Base-by-base conservation (phyloP, 2,113 vertebrate species). In the Actinemys pallida region DNA sequence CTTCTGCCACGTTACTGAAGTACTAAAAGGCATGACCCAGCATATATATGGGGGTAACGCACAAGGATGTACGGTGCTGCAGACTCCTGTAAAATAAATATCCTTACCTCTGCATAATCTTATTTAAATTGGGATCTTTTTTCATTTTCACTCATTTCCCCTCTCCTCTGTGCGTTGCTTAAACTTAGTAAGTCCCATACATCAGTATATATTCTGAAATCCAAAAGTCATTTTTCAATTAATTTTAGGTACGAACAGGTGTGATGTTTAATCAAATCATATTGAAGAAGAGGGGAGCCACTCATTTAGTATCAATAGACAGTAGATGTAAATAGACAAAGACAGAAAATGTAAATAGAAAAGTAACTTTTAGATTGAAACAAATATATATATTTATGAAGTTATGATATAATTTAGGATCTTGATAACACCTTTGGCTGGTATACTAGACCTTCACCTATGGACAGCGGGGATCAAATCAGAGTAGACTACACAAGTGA, bases 1-100 rank as follows among this genome's bases (percentile, higher is more conserved):
- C 83, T 95, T 96, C 81, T 83, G 57, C 49, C 79, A 84, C 92
- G 62, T 86, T 86, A 76, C 13, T 93, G 89, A 91, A 84, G 1
- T 35, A 88, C 72, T 86, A 91, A 96, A 90, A 90, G 13, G 16
- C 45, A 65, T 12, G 59, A 87, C 75, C 80, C 89, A 91, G 7
- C 92, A 54, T 65, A 79, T 87, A n/a, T 1, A 50, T 83, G 59
- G 24, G 84, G 49, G 35, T 5, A 5, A 47, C 82, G 81, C 49
- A 84, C 76, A 87, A 93, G 94, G 10, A 91, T 22, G 27, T 69
- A 89, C 78, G 42, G 29, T 92, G 54, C 8, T 82, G 35, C 24
- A 80, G 50, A 16, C 79, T 93, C 42, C 52, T 91, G 27, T 47
- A 17, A 27, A 24, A 10, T 50, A 39, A 84, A 17, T 57, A 52